Evolutionary conservation across 2,888 invertebrate species (phyloP).

Genomic region (Xestia c-nigrum): DNA sequence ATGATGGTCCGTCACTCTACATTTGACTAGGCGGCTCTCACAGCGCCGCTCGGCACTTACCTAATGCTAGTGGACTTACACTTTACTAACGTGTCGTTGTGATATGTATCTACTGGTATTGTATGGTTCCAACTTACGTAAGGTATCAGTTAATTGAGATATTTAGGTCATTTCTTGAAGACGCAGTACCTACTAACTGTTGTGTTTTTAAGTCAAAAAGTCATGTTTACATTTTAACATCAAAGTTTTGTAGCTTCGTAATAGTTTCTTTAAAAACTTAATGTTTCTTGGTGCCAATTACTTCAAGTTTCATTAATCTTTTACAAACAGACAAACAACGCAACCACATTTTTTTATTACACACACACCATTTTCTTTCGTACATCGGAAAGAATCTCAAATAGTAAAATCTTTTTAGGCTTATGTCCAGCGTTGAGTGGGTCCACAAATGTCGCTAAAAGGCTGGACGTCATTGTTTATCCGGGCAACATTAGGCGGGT

Average conservation of each 20-base stretch:
- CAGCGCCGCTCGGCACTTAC: slow-evolving; percentile 81
- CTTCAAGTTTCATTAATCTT: slow-evolving; percentile 3
- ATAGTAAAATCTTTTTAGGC: slow-evolving; percentile 90
- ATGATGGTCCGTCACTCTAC: slow-evolving; percentile 89
- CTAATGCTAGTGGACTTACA: slow-evolving; percentile 78
- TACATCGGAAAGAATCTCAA: slow-evolving; percentile 83
- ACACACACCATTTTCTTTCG: slow-evolving; percentile 67
- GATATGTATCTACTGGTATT: slow-evolving; percentile 12
- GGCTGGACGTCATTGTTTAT: slow-evolving; percentile 91
- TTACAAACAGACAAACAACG: slow-evolving; percentile 32
- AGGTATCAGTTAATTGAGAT: not conserved
- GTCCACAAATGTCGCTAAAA: slow-evolving; percentile 91
- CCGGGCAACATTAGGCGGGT: slow-evolving; percentile 90
- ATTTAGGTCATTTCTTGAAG: not conserved
- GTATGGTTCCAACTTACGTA: not conserved
- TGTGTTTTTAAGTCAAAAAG: not conserved
- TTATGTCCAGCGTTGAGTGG: slow-evolving; percentile 89
- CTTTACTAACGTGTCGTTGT: slow-evolving; percentile 55
- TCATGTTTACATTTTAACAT: not conserved
- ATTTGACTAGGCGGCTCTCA: slow-evolving; percentile 89
- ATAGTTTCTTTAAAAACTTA: not conserved
- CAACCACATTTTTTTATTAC: slow-evolving; percentile 61
- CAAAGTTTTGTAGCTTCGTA: no score
- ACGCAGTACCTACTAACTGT: no score
- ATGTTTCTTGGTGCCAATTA: not conserved